These are phyloP conservation scores for Oryzias woworae DNA, from an alignment of 2,113 vertebrate species.

Conservation along the genomic window DNA sequence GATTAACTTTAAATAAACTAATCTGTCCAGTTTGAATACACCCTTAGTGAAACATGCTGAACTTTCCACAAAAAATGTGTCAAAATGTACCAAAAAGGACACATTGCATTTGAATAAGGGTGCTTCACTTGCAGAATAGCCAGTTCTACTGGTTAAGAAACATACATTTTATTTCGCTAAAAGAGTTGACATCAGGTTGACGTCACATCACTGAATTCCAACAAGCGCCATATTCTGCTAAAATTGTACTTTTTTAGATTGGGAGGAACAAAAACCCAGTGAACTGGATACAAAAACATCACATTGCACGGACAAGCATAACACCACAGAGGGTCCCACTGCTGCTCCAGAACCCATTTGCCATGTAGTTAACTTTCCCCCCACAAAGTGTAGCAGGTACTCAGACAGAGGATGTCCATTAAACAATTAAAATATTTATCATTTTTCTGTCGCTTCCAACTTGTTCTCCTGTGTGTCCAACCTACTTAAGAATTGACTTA, in stretches of 20 bases:
- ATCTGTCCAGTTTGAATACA: too few relatives aligned
- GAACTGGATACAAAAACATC: constrained; percentile 4
- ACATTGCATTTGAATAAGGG: too few relatives aligned
- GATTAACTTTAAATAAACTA: too few relatives aligned
- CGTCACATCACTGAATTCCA: neutral
- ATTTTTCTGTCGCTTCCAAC: constrained; percentile 2
- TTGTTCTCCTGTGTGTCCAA: constrained; percentile 15
- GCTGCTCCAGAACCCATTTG: constrained; percentile 4
- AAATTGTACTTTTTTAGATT: neutral
- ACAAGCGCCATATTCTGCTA: neutral
- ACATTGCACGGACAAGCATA: constrained; percentile 2
- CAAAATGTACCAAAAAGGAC: too few relatives aligned
- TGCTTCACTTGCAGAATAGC: too few relatives aligned
- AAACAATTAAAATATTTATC: constrained; percentile 53
- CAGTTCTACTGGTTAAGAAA: too few relatives aligned
- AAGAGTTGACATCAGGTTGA: neutral
- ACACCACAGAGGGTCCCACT: constrained; percentile 3
- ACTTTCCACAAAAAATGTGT: too few relatives aligned
- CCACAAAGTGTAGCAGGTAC: neutral
- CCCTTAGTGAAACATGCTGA: too few relatives aligned
- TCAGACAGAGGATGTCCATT: constrained; percentile 52
- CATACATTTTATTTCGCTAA: too few relatives aligned
- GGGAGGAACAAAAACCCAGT: too few relatives aligned
- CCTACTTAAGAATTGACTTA: constrained; percentile 22
- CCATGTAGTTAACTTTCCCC: constrained; percentile 11